phyloP scores from a whole-genome alignment of 2,888 invertebrate genomes.

The Osmoderma eremita region DNA sequence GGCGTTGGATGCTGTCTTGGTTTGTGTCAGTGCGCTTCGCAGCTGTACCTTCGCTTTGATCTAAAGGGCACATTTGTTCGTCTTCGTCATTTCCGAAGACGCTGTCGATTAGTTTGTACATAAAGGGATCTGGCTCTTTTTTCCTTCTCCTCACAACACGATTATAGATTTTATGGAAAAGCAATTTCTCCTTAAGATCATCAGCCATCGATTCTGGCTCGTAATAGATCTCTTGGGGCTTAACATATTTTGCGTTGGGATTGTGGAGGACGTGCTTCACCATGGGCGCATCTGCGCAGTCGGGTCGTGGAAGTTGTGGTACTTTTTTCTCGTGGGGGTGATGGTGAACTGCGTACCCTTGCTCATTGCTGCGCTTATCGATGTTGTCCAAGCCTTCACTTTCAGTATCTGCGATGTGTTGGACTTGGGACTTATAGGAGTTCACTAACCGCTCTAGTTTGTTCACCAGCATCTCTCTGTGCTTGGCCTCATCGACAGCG shows the following conservation, averaged over 20 bases:
- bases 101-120: conserved; percentile 37
- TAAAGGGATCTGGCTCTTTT: conserved; percentile 28
- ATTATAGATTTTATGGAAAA: conserved; percentile 39
- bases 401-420: background rate
- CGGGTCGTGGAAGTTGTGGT: conserved; percentile 2
- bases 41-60: conserved; percentile 23
- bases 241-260: background rate
- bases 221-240: conserved; percentile 35
- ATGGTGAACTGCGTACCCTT: background rate
- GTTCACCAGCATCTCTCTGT: conserved; percentile 25
- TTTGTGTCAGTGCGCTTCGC: conserved; percentile 15
- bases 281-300: background rate
- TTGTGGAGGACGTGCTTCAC: conserved; percentile 7
- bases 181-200: conserved; percentile 34
- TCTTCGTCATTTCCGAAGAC: conserved; percentile 34
- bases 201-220: conserved; percentile 40
- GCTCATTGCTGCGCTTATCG: conserved; percentile 14
- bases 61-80: conserved; percentile 27
- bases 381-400: background rate
- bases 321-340: conserved; percentile 6
- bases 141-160: conserved; percentile 37
- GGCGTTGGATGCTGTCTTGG: conserved; percentile 8
- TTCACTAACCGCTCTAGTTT: conserved; percentile 29
- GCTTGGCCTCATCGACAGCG: conserved; percentile 17
- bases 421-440: conserved; percentile 12